phyloP scores from a whole-genome alignment of 2,113 vertebrate genomes.

The Beaufortia kweichowensis region DNA sequence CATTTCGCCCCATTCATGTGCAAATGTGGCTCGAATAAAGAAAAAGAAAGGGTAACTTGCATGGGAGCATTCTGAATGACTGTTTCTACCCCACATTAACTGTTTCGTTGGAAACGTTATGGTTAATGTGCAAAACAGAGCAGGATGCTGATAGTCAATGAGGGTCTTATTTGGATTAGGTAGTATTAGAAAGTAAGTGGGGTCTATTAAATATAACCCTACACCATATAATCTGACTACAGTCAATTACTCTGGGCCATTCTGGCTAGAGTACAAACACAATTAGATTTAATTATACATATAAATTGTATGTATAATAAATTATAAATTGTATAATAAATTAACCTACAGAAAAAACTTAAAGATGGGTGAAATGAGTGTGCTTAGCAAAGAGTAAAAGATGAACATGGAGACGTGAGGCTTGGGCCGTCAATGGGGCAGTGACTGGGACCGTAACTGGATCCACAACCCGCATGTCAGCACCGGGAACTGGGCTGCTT shows the following conservation, averaged over 20 bases:
- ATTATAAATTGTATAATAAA: too few relatives aligned
- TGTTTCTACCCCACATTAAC: not conserved
- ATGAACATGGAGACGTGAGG: not conserved
- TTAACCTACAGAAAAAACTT: not conserved
- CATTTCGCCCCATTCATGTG: not conserved
- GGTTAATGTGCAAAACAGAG: constrained; percentile 3
- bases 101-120: not conserved
- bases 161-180: constrained; percentile 10
- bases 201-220: constrained; percentile 32
- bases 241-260: constrained; percentile 9
- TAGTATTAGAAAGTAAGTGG: constrained; percentile 10
- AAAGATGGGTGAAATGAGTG: not conserved
- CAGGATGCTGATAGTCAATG: not conserved
- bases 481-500: constrained; percentile 69
- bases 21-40: constrained; percentile 15
- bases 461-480: constrained; percentile 68
- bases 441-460: constrained; percentile 59
- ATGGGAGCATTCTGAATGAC: not conserved
- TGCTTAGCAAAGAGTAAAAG: not conserved
- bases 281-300: too few relatives aligned
- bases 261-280: not conserved
- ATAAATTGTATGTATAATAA: too few relatives aligned
- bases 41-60: not conserved
- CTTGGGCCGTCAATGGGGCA: constrained; percentile 22
- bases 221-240: constrained; percentile 21